Percentiles rank a stretch among this genome's conserved stretches.
phyloP scores from a whole-genome alignment of 2,888 invertebrate genomes.

The Dromius quadrimaculatus region DNA sequence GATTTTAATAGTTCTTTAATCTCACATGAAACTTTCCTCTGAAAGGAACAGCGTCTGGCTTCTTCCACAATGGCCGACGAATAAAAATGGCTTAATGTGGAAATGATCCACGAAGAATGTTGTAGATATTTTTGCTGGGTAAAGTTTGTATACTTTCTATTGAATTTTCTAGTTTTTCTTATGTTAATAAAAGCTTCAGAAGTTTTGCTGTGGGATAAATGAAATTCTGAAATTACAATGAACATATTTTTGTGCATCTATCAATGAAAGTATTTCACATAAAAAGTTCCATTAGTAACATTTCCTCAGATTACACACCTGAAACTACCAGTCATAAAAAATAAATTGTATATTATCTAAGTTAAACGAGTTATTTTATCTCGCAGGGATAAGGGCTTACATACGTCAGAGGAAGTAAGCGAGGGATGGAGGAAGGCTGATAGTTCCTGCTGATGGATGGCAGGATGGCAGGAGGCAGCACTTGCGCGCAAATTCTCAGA shows the following conservation, averaged over 20 bases:
- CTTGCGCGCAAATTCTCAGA: slow-evolving; percentile 37
- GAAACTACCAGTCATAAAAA: slow-evolving; percentile 43
- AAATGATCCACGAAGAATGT: slow-evolving; percentile 34
- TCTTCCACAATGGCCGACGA: slow-evolving; percentile 12
- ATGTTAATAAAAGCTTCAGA: slow-evolving; percentile 27
- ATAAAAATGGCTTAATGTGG: slow-evolving; percentile 40
- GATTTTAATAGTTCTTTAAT: slow-evolving; percentile 45
- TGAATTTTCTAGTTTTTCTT: slow-evolving; percentile 40
- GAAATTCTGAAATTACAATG: slow-evolving; percentile 43
- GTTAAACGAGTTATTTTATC: slow-evolving; percentile 51
- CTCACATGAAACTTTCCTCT: slow-evolving; percentile 26
- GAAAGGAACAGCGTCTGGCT: slow-evolving; percentile 8
- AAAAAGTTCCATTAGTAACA: slow-evolving; percentile 27
- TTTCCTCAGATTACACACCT: slow-evolving; percentile 36
- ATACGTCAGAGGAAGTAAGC: slow-evolving; percentile 6
- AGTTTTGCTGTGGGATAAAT: slow-evolving; percentile 37
- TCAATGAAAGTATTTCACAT: too few relatives aligned
- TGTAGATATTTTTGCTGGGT: slow-evolving; percentile 31
- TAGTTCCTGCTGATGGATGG: slow-evolving; percentile 32
- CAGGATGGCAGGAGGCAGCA: slow-evolving; percentile 42
- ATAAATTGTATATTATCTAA: slow-evolving; percentile 50
- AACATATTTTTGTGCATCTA: slow-evolving; percentile 38
- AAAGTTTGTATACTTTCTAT: slow-evolving; percentile 35
- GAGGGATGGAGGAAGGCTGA: neutral
- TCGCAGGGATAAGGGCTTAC: slow-evolving; percentile 21